Conservation (phyloP, 2,888 invertebrate genomes). For the Geotrupes spiniger region DNA sequence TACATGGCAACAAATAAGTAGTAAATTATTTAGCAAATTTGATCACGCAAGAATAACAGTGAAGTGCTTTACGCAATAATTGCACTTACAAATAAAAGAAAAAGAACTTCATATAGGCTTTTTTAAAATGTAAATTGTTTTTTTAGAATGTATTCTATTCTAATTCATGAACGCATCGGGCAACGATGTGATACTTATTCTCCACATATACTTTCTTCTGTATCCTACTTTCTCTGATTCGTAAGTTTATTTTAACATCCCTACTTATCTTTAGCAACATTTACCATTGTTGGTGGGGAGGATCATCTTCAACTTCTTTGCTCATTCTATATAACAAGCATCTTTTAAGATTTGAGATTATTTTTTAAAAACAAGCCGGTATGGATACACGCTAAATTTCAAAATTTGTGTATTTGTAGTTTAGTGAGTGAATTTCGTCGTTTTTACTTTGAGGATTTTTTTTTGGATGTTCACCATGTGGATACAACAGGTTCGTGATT, state of each 20-base stretch:
- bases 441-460: constrained; percentile 23
- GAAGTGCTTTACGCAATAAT: neutral
- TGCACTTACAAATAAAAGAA: neutral
- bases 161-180: constrained; percentile 26
- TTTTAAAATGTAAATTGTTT: too few species aligned
- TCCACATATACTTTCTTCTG: constrained; percentile 30
- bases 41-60: neutral
- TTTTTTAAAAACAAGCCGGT: constrained; percentile 32
- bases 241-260: constrained; percentile 28
- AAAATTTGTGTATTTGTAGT: constrained; percentile 26
- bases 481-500: constrained; percentile 30
- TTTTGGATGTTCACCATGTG: constrained; percentile 28
- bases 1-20: too few species aligned
- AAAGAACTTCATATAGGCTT: neutral
- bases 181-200: constrained; percentile 30
- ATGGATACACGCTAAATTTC: constrained; percentile 27
- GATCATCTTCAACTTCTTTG: constrained; percentile 29
- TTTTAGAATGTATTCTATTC: constrained; percentile 19
- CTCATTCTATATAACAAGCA: constrained; percentile 34
- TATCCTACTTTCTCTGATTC: constrained; percentile 39
- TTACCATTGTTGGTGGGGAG: constrained; percentile 28
- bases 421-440: constrained; percentile 27
- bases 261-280: constrained; percentile 28
- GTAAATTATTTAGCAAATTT: neutral
- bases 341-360: constrained; percentile 31